Conservation (phyloP, 2,888 invertebrate species). For the Fissipunctia ypsillon region DNA sequence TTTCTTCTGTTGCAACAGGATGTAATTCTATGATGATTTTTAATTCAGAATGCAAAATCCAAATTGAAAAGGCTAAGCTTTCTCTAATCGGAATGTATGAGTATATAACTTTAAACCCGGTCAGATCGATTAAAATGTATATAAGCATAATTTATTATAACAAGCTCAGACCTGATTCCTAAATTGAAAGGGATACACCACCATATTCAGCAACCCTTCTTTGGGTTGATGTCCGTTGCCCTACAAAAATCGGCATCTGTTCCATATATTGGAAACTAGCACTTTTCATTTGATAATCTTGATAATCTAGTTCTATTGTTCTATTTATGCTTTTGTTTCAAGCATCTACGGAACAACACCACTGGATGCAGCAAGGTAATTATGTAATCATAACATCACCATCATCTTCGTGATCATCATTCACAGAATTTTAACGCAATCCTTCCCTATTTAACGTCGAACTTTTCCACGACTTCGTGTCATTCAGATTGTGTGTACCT, state of each 20-base stretch:
- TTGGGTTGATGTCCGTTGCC: neutral
- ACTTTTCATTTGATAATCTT: neutral
- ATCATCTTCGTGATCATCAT: neutral
- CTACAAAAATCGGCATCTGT: neutral
- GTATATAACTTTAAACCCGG: neutral
- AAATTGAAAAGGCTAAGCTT: conserved; percentile 2
- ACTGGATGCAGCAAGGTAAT: conserved; percentile 5
- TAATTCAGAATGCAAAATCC: conserved; percentile 11
- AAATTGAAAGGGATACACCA: neutral
- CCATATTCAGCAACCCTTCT: neutral
- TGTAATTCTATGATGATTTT: conserved; percentile 5
- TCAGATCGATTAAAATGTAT: neutral
- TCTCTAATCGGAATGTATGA: conserved; percentile 27
- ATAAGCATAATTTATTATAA: neutral
- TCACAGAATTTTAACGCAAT: neutral
- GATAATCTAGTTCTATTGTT: neutral
- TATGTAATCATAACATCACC: neutral
- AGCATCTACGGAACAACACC: conserved; percentile 7
- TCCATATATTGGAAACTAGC: neutral
- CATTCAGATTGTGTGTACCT: neutral
- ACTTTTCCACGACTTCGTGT: neutral
- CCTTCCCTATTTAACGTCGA: neutral
- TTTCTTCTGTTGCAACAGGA: neutral
- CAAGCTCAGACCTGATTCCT: neutral
- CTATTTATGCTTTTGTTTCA: conserved; percentile 18